A percentile compares a stretch with the other conserved stretches of the same genome.
phyloP scores from a whole-genome alignment of 1,140 invertebrate species.

The Latrodectus geometricus region DNA sequence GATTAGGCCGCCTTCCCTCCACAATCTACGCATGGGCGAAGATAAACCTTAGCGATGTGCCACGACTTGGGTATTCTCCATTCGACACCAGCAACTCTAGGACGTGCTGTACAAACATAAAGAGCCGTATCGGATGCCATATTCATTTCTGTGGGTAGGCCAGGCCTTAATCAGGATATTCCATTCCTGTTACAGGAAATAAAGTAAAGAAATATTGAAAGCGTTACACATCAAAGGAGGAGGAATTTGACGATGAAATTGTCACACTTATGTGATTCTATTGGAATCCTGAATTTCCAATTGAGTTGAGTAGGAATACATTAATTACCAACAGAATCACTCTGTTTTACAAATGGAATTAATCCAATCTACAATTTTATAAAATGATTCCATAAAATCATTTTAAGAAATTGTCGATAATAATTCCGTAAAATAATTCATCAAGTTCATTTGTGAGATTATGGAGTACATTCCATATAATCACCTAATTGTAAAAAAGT shows the following conservation, averaged over 20 bases:
- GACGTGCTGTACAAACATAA: slow-evolving; percentile 19
- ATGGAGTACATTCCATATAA: too few relatives aligned
- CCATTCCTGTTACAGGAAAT: neutral
- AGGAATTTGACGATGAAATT: neutral
- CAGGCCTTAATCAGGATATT: neutral
- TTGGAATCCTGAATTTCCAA: too few relatives aligned
- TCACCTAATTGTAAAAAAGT: too few relatives aligned
- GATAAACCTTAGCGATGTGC: slow-evolving; percentile 45
- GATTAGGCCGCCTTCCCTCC: slow-evolving; percentile 18
- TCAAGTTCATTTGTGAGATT: too few relatives aligned
- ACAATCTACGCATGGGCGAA: slow-evolving; percentile 6
- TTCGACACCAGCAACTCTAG: neutral
- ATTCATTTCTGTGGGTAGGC: neutral
- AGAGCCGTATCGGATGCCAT: neutral
- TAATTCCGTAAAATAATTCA: too few relatives aligned
- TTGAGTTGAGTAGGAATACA: too few relatives aligned
- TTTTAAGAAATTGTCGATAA: too few relatives aligned
- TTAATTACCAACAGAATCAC: too few relatives aligned
- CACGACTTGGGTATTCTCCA: slow-evolving; percentile 2
- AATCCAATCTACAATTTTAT: too few relatives aligned
- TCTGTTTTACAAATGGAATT: too few relatives aligned
- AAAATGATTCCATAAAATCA: too few relatives aligned
- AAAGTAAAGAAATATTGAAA: neutral
- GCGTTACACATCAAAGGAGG: neutral
- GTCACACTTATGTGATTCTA: too few relatives aligned